Evolutionary conservation across 2,797 vertebrate genomes (phyloP), one percentile per base, ranked within the genome.

Genomic region (Malacoraja senta): DNA sequence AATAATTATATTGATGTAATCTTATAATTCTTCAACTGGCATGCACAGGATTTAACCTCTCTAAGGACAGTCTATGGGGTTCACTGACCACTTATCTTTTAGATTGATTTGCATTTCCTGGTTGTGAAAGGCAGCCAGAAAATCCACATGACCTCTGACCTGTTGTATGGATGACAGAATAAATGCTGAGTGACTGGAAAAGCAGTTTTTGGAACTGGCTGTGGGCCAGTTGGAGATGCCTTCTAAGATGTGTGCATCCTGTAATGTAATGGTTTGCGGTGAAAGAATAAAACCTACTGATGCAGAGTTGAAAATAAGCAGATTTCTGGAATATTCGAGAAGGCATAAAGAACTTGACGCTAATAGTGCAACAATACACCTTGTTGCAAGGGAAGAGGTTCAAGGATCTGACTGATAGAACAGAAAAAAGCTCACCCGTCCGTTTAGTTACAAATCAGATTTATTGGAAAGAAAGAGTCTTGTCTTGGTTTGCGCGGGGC

Each of bases 111-210:
- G 81, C 44, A 84, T 53, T 61, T 84, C 81, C 81, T 84, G 44
- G 53, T 84, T 61, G 58, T 61, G 61, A 84, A 84, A 61, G 81
- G 53, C 53, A 84, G 81, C 81, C 81, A 84, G 53, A 61, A 80
- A 61, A 84, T 84, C 44, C 81, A 61, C 58, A 61, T 26, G 61
- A 84, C 53, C 81, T 84, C 29, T 84, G 53, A 58, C 81, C 81
- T 84, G 79, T 6, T 84, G 21, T 53, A 12, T 53, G 53, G 81
- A 84, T 84, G 81, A 84, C 44, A 58, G 81, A 84, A 84, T 61
- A 53, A 61, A 44, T 58, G 19, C 81, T n/a, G 24, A 84, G 53
- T 84, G 81, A 26, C 26, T 61, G 53, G 58, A n/a, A 84, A 84
- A n/a, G 53, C 58, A 13, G 81, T 53, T 0, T 58, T 61, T 84